These are phyloP conservation scores for Cheiracanthium punctorium DNA, from an alignment of 2,888 invertebrate species.

Conservation along the genomic window DNA sequence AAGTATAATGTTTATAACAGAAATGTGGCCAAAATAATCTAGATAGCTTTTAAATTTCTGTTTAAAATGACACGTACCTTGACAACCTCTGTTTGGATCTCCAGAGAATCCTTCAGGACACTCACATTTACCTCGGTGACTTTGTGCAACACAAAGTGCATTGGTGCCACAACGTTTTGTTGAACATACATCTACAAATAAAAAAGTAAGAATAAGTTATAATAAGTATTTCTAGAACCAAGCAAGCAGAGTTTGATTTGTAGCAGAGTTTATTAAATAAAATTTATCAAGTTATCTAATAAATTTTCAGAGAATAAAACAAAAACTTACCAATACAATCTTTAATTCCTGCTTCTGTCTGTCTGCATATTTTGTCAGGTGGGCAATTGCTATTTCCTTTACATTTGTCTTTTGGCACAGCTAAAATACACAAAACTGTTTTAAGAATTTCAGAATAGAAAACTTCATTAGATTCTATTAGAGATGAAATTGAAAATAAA, in stretches of 20 bases:
- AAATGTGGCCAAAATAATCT: no score
- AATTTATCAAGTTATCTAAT: no score
- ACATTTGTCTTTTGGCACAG: constrained; percentile 85
- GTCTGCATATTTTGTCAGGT: constrained; percentile 85
- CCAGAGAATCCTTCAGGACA: constrained; percentile 90
- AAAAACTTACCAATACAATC: constrained; percentile 71
- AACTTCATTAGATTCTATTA: no score
- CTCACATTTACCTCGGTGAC: constrained; percentile 91
- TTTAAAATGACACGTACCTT: constrained; percentile 57
- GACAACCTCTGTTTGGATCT: constrained; percentile 84
- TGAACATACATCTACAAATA: constrained; percentile 83
- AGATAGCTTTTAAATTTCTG: no score
- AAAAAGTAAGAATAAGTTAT: no score
- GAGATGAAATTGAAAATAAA: no score
- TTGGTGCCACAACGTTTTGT: constrained; percentile 86
- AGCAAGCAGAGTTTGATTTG: no score
- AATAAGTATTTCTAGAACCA: no score
- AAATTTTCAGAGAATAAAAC: background rate
- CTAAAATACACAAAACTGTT: no score
- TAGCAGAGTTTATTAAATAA: no score
- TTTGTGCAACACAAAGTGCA: constrained; percentile 90
- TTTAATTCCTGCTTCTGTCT: constrained; percentile 69
- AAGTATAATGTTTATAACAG: no score
- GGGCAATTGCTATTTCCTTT: constrained; percentile 86
- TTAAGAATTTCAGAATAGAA: no score